Evolutionary conservation across 1,140 invertebrate genomes (phyloP).

Genomic region (Potamilus streckersoni): DNA sequence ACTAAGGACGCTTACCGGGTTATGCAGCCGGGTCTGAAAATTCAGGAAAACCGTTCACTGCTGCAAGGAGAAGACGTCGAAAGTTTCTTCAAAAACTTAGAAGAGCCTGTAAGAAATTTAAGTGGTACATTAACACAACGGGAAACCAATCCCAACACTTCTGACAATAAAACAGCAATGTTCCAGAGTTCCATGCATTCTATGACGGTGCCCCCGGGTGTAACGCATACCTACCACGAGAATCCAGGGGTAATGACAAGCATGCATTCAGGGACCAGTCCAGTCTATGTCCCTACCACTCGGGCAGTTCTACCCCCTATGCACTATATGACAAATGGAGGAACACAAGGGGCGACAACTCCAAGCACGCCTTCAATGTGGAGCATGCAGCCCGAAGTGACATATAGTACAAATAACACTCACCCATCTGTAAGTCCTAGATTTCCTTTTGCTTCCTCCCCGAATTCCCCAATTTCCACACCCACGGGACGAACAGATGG

Average conservation of each 20-base stretch:
- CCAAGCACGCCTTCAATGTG: conserved; percentile 47
- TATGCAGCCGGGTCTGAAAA: conserved; percentile 47
- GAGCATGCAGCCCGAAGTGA: conserved; percentile 39
- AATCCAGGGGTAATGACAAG: conserved; percentile 44
- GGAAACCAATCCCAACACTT: background rate
- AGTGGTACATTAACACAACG: background rate
- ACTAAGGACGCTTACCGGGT: conserved; percentile 30
- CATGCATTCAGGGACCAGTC: conserved; percentile 52
- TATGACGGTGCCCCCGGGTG: conserved; percentile 37
- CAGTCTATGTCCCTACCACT: conserved; percentile 64
- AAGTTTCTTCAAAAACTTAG: conserved; percentile 56
- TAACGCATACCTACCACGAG: conserved; percentile 41
- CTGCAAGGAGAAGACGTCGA: conserved; percentile 59
- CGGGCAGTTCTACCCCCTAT: conserved; percentile 56
- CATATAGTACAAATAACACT: conserved; percentile 41
- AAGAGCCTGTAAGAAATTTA: conserved; percentile 28
- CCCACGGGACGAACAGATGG: conserved; percentile 45
- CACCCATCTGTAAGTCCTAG: conserved; percentile 47
- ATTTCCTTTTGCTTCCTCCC: conserved; percentile 45
- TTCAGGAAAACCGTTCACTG: conserved; percentile 48
- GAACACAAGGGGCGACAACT: conserved; percentile 38
- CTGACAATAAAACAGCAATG: conserved; percentile 31
- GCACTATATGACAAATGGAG: conserved; percentile 53
- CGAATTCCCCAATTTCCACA: conserved; percentile 45
- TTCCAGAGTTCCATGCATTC: conserved; percentile 54